These are phyloP conservation scores for Equus przewalskii DNA, from an alignment of 2,113 vertebrate species.

Conservation along the genomic window DNA sequence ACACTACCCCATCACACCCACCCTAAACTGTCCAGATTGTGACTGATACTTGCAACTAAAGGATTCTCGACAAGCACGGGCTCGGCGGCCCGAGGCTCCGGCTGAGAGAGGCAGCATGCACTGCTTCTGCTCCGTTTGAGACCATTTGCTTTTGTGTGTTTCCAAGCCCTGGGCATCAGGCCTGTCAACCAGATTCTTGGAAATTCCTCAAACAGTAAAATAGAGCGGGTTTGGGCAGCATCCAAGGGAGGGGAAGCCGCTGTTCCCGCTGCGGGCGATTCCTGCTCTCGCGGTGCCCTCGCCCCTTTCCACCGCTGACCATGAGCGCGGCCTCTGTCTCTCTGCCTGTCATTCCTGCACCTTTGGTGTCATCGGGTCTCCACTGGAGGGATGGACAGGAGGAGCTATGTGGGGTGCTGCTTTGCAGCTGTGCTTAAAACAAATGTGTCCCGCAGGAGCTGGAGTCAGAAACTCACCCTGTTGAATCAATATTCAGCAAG, in stretches of 20 bases:
- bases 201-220: background rate
- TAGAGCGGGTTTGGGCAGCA: background rate
- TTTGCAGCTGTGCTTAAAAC: background rate
- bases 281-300: background rate
- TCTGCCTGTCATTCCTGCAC: background rate
- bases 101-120: too few relatives aligned
- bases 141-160: background rate
- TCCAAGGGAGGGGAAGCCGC: background rate
- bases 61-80: background rate
- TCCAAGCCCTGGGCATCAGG: background rate
- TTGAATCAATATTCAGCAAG: background rate
- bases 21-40: background rate
- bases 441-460: background rate
- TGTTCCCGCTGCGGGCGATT: background rate
- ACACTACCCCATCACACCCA: fast-evolving
- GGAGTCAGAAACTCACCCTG: background rate
- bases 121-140: background rate
- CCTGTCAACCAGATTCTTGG: background rate
- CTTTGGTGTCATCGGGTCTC: background rate
- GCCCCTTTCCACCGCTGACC: too few relatives aligned
- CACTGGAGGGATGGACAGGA: background rate
- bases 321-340: background rate
- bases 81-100: background rate
- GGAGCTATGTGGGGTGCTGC: too few relatives aligned
- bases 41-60: background rate